These are phyloP conservation scores for Poeciliopsis paucimaculata DNA, from an alignment of 2,797 vertebrate genomes.

Conservation along the genomic window DNA sequence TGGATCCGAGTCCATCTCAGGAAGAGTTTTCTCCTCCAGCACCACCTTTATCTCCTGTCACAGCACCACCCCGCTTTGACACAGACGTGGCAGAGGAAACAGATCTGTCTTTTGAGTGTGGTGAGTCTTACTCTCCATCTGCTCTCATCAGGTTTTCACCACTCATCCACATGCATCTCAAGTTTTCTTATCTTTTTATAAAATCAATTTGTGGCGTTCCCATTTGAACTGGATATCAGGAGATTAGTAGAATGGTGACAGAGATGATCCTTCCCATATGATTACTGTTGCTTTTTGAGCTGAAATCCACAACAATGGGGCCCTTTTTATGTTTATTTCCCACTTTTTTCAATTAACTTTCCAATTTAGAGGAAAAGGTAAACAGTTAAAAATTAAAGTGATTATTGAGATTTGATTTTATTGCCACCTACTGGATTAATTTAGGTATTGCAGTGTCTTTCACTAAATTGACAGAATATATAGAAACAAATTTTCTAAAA, in stretches of 20 bases:
- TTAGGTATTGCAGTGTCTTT: not conserved
- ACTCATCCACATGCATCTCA: not conserved
- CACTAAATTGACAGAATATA: not conserved
- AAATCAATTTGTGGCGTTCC: not conserved
- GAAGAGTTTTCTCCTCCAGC: conserved; percentile 46
- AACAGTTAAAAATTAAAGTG: not conserved
- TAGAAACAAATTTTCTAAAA: not conserved
- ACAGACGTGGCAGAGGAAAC: conserved; percentile 54
- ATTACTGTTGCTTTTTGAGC: not conserved
- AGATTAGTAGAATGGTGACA: not conserved
- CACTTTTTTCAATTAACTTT: not conserved
- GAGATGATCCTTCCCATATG: not conserved
- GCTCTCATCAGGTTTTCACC: not conserved
- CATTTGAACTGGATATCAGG: not conserved
- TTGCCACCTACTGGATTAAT: not conserved
- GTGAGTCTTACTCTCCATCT: conserved; percentile 32
- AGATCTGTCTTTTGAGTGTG: conserved; percentile 66
- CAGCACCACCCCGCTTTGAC: conserved; percentile 42
- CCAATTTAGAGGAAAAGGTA: not conserved
- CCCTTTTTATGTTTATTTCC: not conserved
- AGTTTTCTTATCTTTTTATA: not conserved
- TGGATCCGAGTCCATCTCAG: conserved; percentile 54
- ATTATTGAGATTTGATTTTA: not conserved
- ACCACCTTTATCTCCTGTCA: conserved; percentile 35
- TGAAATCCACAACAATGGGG: not conserved